Evolutionary conservation across 2,113 vertebrate species (phyloP).

Genomic region (Macrotus californicus): DNA sequence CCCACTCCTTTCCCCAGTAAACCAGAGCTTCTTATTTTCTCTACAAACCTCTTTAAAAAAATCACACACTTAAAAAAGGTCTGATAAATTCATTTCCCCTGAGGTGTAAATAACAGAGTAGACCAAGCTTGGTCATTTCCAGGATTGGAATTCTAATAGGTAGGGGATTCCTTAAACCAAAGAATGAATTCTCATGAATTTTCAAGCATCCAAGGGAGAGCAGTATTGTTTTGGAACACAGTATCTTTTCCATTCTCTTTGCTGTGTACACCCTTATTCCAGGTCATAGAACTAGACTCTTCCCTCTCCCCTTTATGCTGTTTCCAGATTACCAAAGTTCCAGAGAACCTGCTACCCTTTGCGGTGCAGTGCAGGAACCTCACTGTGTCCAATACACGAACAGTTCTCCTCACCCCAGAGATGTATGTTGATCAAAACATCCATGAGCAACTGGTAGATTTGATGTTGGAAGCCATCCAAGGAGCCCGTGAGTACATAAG

Average conservation of each 20-base stretch:
- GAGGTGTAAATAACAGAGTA: background rate
- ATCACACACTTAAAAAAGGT: background rate
- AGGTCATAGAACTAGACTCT: background rate
- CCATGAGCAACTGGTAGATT: constrained; percentile 93
- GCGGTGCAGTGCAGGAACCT: constrained; percentile 93
- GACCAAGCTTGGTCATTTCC: background rate
- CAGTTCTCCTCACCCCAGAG: constrained; percentile 94
- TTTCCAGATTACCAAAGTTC: constrained; percentile 93
- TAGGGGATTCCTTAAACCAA: background rate
- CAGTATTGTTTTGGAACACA: background rate
- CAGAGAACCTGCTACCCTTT: constrained; percentile 92
- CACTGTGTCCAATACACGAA: constrained; percentile 89
- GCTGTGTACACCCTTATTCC: background rate
- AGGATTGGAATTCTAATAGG: background rate
- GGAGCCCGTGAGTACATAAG: constrained; percentile 85
- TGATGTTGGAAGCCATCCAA: constrained; percentile 89
- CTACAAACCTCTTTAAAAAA: background rate
- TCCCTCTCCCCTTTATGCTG: background rate
- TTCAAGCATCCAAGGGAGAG: background rate
- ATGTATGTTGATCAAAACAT: constrained; percentile 94
- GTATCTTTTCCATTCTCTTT: background rate
- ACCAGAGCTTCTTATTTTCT: background rate
- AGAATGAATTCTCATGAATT: background rate
- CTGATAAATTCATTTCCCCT: background rate
- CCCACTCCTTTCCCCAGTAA: background rate